Conservation (phyloP, 2,888 invertebrate species). For the Eupithecia subfuscata region DNA sequence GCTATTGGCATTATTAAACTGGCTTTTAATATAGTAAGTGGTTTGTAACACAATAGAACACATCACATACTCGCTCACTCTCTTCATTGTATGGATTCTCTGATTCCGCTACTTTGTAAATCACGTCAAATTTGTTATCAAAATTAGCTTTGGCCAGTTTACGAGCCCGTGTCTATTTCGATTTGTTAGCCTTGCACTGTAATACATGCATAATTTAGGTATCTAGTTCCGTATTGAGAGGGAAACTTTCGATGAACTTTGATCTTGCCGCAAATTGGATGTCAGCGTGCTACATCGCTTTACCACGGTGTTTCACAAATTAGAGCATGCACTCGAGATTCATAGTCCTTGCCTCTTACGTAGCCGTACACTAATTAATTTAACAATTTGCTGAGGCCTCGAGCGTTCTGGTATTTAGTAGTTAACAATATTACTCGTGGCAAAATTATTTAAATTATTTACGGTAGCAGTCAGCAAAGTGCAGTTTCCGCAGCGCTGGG, state of each 20-base stretch:
- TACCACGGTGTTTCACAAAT: not conserved
- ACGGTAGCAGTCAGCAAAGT: not conserved
- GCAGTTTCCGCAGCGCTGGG: not conserved
- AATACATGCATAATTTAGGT: not conserved
- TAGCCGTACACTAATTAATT: not conserved
- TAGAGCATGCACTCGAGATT: not conserved
- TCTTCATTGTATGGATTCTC: not conserved
- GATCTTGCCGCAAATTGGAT: not conserved
- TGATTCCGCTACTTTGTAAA: not conserved
- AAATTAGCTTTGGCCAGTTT: not conserved
- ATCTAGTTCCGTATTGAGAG: not conserved
- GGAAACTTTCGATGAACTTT: slow-evolving; percentile 11
- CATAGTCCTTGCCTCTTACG: not conserved
- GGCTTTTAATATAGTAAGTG: slow-evolving; percentile 3
- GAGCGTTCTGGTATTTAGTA: not conserved
- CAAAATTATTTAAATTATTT: not conserved
- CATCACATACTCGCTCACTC: not conserved
- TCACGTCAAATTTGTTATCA: not conserved
- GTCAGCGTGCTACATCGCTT: not conserved
- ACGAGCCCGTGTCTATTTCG: not conserved
- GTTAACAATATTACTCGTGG: not conserved
- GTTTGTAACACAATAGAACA: not conserved
- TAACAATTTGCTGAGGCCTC: not conserved
- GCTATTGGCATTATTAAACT: not conserved
- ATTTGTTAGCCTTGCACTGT: not conserved